Conservation (phyloP, 2,113 vertebrate species). For the Pteruthius melanotis region DNA sequence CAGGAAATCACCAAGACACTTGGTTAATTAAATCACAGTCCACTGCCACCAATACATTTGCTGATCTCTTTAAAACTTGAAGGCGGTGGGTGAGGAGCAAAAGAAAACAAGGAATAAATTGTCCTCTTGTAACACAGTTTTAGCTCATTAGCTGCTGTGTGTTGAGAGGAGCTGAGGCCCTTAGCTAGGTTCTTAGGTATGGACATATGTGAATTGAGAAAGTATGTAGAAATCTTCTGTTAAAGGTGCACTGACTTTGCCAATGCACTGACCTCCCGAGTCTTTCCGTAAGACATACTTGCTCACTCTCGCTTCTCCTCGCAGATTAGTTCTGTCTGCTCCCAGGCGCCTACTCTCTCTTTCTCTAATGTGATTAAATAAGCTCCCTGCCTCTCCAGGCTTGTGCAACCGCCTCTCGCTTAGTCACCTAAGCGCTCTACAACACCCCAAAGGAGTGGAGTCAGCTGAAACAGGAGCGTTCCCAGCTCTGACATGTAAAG, state of each 20-base stretch:
- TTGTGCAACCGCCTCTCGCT: conserved; percentile 38
- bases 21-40: background rate
- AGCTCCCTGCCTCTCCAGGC: conserved; percentile 34
- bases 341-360: conserved; percentile 24
- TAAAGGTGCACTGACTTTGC: background rate
- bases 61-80: background rate
- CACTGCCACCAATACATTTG: background rate
- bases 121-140: background rate
- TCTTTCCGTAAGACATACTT: background rate
- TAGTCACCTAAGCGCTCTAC: conserved; percentile 48
- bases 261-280: background rate
- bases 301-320: background rate
- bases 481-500: conserved; percentile 62
- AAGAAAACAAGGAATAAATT: background rate
- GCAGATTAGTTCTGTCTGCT: conserved; percentile 25
- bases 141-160: background rate
- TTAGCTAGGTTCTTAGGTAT: background rate
- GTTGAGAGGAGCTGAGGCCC: background rate
- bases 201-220: background rate
- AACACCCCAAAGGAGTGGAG: conserved; percentile 49
- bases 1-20: background rate
- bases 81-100: background rate
- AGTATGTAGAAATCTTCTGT: background rate
- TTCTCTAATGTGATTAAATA: conserved; percentile 41
- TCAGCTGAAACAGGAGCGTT: conserved; percentile 62